Base-by-base conservation (phyloP, 2,888 invertebrate species). In the Archips xylosteana region DNA sequence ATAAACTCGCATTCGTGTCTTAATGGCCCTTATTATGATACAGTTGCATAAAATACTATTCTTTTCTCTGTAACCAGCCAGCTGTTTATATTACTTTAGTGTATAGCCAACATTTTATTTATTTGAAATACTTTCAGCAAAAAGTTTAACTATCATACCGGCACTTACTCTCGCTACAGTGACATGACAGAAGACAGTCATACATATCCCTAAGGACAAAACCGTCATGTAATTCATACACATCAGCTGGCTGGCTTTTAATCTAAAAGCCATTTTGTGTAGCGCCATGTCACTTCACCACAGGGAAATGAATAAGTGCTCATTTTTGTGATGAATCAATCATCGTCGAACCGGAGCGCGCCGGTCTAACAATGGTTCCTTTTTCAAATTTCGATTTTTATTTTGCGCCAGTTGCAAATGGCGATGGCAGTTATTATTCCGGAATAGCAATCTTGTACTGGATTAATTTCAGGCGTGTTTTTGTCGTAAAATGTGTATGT, bases 221-320 rank as follows among this genome's bases (percentile, higher is more conserved):
- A 5, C 49, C 66, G 32, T 23, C 65, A 47, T 65, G 74, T 77
- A 77, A 77, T 79, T 79, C 79, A 78, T 81, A 79, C 80, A 78
- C 78, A 78, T 83, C 83, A 83, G 83, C 82, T 81, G 80, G 76
- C 78, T 78, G 81, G 87, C 88, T 90, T 84, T 84, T 85, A 84
- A 83, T 84, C 78, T 93, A 91, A 93, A 92, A 93, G 92, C 92
- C 83, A 92, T 93, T 91, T 87, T 87, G 82, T 93, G 93, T 93
- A 80, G 79, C 85, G 82, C 78, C 79, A 79, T 78, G 78, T 76
- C 79, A 80, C 68, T 71, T 81, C 77, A 78, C 85, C 83, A 81
- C 78, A 81, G 83, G 88, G 80, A 83, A 83, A 85, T 83, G 65
- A 74, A 65, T 65, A 54, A 69, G 79, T 78, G 78, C 71, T 82